Conservation (phyloP, 1,140 invertebrate species). For the Phymorhynchus buccinoides region DNA sequence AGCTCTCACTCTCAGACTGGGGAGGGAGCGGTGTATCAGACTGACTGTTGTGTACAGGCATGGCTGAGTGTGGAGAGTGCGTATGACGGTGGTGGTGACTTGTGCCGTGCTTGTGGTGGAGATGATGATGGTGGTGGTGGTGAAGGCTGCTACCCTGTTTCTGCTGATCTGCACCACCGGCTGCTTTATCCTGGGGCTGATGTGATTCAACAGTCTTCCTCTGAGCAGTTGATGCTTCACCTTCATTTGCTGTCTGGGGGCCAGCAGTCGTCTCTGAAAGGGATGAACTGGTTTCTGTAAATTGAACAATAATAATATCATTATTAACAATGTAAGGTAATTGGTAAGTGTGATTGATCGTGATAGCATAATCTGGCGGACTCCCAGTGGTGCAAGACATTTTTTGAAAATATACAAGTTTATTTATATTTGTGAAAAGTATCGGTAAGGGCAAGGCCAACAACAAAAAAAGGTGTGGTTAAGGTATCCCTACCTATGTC, state of each 20-base stretch:
- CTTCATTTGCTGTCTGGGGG: background rate
- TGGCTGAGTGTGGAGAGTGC: background rate
- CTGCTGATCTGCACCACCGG: slow-evolving; percentile 37
- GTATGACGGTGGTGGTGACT: slow-evolving; percentile 51
- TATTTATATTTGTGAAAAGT: no score
- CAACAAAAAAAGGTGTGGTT: no score
- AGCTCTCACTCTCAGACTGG: background rate
- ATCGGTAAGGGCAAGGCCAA: no score
- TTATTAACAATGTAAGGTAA: no score
- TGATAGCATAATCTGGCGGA: no score
- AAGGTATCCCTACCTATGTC: no score
- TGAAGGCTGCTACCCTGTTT: slow-evolving; percentile 40
- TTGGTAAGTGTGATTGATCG: no score
- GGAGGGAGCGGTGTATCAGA: background rate
- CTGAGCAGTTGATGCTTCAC: background rate
- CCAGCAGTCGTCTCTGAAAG: background rate
- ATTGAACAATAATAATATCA: no score
- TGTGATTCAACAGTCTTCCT: background rate
- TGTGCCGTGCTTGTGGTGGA: slow-evolving; percentile 55
- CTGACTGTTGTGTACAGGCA: background rate
- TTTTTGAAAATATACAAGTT: no score
- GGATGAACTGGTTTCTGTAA: background rate
- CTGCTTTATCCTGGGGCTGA: slow-evolving; percentile 13
- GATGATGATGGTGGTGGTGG: slow-evolving; percentile 51
- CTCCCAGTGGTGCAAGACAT: no score